Percentiles rank a stretch among this genome's conserved stretches.
phyloP scores from a whole-genome alignment of 2,888 invertebrate species.

The Boloria selene region DNA sequence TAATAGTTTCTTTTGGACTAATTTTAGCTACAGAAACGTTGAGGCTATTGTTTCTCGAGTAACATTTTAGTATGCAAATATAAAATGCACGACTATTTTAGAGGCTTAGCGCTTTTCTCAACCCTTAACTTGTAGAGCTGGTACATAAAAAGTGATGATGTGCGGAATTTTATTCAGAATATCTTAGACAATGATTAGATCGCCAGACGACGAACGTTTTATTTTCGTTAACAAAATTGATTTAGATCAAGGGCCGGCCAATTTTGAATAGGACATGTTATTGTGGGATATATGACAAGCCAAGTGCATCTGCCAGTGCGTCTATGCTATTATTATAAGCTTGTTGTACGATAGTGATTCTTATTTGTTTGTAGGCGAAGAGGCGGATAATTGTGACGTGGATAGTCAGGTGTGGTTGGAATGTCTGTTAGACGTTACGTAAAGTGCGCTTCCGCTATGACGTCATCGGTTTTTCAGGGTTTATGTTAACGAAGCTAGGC shows the following conservation, averaged over 20 bases:
- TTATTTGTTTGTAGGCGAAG: slow-evolving; percentile 22
- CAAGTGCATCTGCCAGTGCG: slow-evolving; percentile 71
- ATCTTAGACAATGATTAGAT: slow-evolving; percentile 13
- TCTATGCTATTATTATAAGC: slow-evolving; percentile 66
- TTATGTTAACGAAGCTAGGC: slow-evolving; percentile 7
- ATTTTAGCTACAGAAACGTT: slow-evolving; percentile 2
- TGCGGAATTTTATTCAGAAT: neutral
- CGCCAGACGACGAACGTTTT: slow-evolving; percentile 47
- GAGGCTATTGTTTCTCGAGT: neutral
- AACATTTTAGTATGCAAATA: neutral
- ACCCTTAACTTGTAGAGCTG: neutral
- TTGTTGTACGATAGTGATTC: slow-evolving; percentile 28
- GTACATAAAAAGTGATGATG: neutral
- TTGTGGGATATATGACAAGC: slow-evolving; percentile 71
- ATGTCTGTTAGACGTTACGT: slow-evolving; percentile 45
- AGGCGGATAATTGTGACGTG: slow-evolving; percentile 30
- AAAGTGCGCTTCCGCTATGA: slow-evolving; percentile 44
- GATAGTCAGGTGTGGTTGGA: slow-evolving; percentile 55
- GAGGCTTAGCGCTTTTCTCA: neutral
- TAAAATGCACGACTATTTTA: neutral
- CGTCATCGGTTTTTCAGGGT: slow-evolving; percentile 41
- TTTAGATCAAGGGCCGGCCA: slow-evolving; percentile 73
- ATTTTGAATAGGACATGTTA: slow-evolving; percentile 61
- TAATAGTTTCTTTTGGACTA: slow-evolving; percentile 4
- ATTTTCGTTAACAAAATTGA: slow-evolving; percentile 54